These are phyloP conservation scores for Aratinga solstitialis DNA, from an alignment of 2,797 vertebrate species.

Conservation along the genomic window DNA sequence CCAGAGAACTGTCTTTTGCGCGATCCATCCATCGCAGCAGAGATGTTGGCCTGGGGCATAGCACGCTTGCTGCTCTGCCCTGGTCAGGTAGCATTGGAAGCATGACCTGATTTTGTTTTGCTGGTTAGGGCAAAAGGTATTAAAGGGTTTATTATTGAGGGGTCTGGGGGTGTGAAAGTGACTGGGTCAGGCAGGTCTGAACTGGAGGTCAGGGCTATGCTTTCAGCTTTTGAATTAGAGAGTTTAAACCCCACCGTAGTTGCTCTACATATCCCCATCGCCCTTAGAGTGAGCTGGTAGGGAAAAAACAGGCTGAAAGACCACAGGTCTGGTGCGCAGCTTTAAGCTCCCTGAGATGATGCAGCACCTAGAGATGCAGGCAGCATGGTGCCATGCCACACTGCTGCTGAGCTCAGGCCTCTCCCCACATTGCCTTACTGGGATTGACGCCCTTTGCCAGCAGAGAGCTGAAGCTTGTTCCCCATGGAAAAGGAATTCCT, in stretches of 20 bases:
- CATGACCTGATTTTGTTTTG: neutral
- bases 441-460: neutral
- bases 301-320: neutral
- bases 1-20: neutral
- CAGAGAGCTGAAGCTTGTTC: neutral
- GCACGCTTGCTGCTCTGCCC: neutral
- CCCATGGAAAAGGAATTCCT: neutral
- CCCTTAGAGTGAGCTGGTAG: neutral
- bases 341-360: neutral
- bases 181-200: neutral
- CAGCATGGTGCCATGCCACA: neutral
- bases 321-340: neutral
- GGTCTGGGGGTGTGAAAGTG: accelerated
- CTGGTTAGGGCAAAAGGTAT: accelerated
- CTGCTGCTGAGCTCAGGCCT: neutral
- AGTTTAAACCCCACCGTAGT: neutral
- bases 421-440: neutral
- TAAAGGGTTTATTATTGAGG: neutral
- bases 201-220: neutral
- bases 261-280: neutral
- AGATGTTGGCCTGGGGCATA: neutral
- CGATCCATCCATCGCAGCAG: accelerated
- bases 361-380: neutral
- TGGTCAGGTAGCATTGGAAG: neutral
- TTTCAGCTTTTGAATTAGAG: neutral